Evolutionary conservation across 2,797 vertebrate genomes (phyloP), one percentile per base, ranked within the genome.

Genomic region (Hipposideros larvatus): DNA sequence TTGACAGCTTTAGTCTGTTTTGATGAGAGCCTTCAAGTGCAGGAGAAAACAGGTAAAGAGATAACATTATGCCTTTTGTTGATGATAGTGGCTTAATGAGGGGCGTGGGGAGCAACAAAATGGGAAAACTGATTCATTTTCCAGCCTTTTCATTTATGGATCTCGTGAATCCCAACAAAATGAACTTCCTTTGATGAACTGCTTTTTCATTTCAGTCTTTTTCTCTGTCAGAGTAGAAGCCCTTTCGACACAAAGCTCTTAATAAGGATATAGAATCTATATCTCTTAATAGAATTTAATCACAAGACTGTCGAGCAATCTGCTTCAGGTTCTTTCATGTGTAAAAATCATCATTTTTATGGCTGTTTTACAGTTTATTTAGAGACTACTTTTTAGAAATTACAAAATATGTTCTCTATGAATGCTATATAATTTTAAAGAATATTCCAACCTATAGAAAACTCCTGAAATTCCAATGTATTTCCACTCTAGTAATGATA

Each of bases 141-240:
- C 82, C 86, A 96, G 88, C 65, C 37, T 96, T 71, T 61, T 95
- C 96, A 71, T 90, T 87, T 95, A 88, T 90, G 66, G 94, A 28
- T 84, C 96, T 97, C 79, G 90, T 92, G 92, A 91, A 82, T 96
- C 61, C 63, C 70, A 80, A 92, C 63, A 79, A 95, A 83, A 34
- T 89, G 78, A 92, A 71, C 53, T 96, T 91, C 79, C 86, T 89
- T 57, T 63, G 34, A 93, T 70, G 77, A 97, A 78, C 87, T 75
- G 80, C 41, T 57, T 88, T 92, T 94, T 68, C 87, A 26, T 63
- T 94, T 96, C 86, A 79, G 95, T 87, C 92, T 96, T 96, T 96
- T 97, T 96, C 89, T 77, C 77, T 97, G 95, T 77, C 95, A 46
- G 88, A 88, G 87, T 82, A 87, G 79, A 88, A 78, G 57, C 28